phyloP scores from a whole-genome alignment of 2,888 invertebrate genomes.

The Arenicola marina region DNA sequence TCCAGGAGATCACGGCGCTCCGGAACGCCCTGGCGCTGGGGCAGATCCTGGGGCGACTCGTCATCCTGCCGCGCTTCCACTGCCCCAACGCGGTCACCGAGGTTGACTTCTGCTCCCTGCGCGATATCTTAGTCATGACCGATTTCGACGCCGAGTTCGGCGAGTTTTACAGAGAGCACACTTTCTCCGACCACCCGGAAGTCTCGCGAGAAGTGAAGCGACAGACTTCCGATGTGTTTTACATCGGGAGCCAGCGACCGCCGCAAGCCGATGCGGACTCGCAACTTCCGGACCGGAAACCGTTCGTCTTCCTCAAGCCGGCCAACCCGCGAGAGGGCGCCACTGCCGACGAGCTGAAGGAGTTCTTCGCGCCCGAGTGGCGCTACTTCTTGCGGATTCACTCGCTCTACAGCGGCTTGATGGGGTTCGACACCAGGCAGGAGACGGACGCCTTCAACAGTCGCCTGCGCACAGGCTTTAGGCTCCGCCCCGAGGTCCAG shows the following conservation, averaged over 20 bases:
- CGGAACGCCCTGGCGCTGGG: neutral
- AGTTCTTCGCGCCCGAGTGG: neutral
- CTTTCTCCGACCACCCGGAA: conserved; percentile 1
- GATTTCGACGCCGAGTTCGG: neutral
- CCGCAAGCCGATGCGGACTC: neutral
- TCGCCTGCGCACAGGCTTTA: neutral
- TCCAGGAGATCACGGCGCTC: conserved; percentile 1
- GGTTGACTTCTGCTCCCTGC: neutral
- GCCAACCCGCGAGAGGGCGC: neutral
- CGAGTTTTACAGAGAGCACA: conserved; percentile 1
- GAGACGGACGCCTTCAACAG: neutral
- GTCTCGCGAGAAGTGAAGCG: neutral
- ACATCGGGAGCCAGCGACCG: neutral
- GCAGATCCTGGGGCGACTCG: neutral
- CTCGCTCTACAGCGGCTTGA: neutral
- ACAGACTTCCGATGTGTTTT: neutral
- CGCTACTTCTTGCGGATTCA: neutral
- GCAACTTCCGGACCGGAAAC: neutral
- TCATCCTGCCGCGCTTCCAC: conserved; percentile 2
- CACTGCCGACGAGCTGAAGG: neutral
- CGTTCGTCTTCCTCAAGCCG: neutral
- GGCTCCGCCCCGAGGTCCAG: neutral
- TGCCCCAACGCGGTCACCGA: neutral
- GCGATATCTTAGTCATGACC: neutral
- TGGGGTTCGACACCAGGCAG: neutral